Percentiles rank a stretch among this genome's conserved stretches.
These are phyloP conservation scores for Minunthozetes semirufus DNA, from an alignment of 2,888 invertebrate species.

Conservation along the genomic window DNA sequence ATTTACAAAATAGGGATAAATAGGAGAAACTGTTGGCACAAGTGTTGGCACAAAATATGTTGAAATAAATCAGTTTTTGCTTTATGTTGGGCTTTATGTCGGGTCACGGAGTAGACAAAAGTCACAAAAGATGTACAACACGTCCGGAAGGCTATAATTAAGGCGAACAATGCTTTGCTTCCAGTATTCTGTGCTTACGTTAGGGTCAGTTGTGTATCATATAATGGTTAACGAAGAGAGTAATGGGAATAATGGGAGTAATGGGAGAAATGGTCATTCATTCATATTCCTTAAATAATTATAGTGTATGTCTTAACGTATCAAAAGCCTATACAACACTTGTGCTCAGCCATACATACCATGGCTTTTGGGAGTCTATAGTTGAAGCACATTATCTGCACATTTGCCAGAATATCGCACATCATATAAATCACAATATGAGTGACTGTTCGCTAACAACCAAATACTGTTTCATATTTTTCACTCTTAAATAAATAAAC, in stretches of 20 bases:
- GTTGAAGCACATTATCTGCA: background rate
- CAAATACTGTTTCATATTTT: conserved; percentile 17
- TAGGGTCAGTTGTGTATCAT: background rate
- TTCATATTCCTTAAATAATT: conserved; percentile 27
- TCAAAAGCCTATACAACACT: conserved; percentile 6
- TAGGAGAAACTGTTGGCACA: too few species aligned
- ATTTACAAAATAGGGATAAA: conserved; percentile 29
- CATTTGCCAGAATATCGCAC: background rate
- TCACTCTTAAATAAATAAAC: background rate
- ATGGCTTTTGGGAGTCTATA: conserved; percentile 13
- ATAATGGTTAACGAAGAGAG: conserved; percentile 8
- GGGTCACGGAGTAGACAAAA: conserved; percentile 13
- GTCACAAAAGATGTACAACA: conserved; percentile 32
- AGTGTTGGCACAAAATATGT: conserved; percentile 2
- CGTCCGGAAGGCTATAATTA: conserved; percentile 15
- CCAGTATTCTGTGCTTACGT: background rate
- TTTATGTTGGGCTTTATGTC: conserved; percentile 16
- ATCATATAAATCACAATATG: background rate
- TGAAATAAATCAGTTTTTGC: conserved; percentile 14
- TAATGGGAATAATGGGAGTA: too few species aligned
- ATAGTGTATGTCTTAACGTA: background rate
- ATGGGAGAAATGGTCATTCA: conserved; percentile 17
- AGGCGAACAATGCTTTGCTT: background rate
- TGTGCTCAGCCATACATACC: background rate
- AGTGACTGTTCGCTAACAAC: background rate